Percentiles rank a stretch among this genome's conserved stretches.
phyloP scores from a whole-genome alignment of 2,797 vertebrate genomes.

The Champsocephalus gunnari region DNA sequence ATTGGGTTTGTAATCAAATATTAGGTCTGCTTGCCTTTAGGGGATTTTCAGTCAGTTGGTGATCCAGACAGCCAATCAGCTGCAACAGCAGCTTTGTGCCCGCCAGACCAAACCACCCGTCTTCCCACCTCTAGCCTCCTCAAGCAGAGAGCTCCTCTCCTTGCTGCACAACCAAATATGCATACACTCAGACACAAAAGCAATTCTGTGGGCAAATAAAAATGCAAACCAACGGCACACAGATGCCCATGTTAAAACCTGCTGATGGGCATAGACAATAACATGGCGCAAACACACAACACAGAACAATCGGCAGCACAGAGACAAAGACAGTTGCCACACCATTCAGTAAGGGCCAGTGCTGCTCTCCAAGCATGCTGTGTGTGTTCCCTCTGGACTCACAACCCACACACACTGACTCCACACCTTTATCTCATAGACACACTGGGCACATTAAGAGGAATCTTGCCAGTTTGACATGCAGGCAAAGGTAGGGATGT shows the following conservation, averaged over 20 bases:
- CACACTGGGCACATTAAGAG: conserved; percentile 34
- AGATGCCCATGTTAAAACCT: conserved; percentile 60
- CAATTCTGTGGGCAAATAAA: conserved; percentile 63
- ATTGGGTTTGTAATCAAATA: conserved; percentile 82
- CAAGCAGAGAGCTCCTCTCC: conserved; percentile 39
- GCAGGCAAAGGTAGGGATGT: not conserved
- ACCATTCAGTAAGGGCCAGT: conserved; percentile 29
- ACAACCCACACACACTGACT: conserved; percentile 22
- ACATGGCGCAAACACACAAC: conserved; percentile 13
- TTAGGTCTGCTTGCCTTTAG: conserved; percentile 62
- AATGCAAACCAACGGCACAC: conserved; percentile 62
- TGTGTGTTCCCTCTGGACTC: conserved; percentile 21
- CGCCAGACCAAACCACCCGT: conserved; percentile 56
- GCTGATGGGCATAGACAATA: conserved; percentile 40
- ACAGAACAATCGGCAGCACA: conserved; percentile 57
- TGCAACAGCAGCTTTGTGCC: conserved; percentile 63
- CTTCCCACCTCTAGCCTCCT: conserved; percentile 37
- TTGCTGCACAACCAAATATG: conserved; percentile 43
- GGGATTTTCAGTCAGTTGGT: conserved; percentile 59
- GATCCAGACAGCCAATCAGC: conserved; percentile 69
- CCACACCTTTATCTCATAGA: conserved; percentile 46
- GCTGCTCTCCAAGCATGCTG: conserved; percentile 19
- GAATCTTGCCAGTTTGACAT: conserved; percentile 32
- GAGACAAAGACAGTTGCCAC: conserved; percentile 51
- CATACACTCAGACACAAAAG: conserved; percentile 66